These are phyloP conservation scores for Strongylocentrotus purpuratus DNA, from an alignment of 35 echinoderm and acorn worm genomes.

Conservation along the genomic window DNA sequence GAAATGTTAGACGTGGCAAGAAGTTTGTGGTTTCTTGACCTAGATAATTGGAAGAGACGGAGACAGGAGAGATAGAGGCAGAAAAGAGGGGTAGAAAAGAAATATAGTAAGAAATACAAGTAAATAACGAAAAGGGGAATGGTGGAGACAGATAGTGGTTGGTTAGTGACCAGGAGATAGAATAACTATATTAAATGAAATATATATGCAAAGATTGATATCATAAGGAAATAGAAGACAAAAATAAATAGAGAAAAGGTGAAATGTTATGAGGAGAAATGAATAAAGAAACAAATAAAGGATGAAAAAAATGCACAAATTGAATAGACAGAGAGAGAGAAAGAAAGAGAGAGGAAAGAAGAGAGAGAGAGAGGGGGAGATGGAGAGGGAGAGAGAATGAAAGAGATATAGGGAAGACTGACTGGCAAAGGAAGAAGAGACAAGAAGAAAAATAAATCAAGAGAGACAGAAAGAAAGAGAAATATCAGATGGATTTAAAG, in stretches of 20 bases:
- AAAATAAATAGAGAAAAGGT: too few species aligned
- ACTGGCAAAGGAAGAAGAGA: neutral
- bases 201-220: too few species aligned
- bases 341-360: neutral
- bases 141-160: too few species aligned
- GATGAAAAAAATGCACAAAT: neutral
- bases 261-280: too few species aligned
- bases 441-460: neutral
- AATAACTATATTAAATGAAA: too few species aligned
- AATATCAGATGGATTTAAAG: neutral
- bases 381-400: neutral
- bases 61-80: neutral
- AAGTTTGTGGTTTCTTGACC: constrained; percentile 16
- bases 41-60: neutral
- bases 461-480: neutral
- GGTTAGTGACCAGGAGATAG: too few species aligned
- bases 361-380: neutral
- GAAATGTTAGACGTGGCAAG: neutral
- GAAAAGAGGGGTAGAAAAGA: neutral
- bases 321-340: neutral
- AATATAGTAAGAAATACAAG: neutral
- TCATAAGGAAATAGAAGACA: too few species aligned
- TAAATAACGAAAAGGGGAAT: too few species aligned
- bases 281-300: neutral
- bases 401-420: too few species aligned